Conservation (phyloP, 1,140 invertebrate genomes). For the Rhizoglyphus robini region DNA sequence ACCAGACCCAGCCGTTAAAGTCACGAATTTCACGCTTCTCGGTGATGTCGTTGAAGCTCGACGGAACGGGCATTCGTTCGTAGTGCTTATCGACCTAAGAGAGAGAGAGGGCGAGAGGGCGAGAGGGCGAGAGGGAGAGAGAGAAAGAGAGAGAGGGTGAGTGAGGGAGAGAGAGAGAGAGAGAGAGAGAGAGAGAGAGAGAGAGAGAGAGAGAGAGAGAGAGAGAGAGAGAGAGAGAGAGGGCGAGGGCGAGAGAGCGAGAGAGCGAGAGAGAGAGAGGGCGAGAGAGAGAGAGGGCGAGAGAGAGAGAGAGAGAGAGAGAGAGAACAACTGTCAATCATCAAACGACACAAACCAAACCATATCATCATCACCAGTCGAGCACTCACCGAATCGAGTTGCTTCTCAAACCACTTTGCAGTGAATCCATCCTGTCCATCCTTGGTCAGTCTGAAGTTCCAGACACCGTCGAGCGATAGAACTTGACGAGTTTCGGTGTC, state of each 20-base stretch:
- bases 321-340: not conserved
- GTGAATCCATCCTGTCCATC: too few relatives aligned
- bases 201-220: slow-evolving; percentile 8
- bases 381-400: too few relatives aligned
- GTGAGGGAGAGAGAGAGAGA: not conserved
- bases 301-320: slow-evolving; percentile 7
- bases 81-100: too few relatives aligned
- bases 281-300: slow-evolving; percentile 1
- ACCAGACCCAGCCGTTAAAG: too few relatives aligned
- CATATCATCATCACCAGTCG: not conserved
- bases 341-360: not conserved
- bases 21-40: too few relatives aligned
- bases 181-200: slow-evolving; percentile 2
- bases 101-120: not conserved
- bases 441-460: not conserved
- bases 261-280: slow-evolving; percentile 4
- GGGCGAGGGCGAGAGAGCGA: not conserved
- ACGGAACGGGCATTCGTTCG: too few relatives aligned
- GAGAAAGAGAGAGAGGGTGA: too few relatives aligned
- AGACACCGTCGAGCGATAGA: not conserved
- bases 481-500: not conserved
- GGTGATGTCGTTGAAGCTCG: too few relatives aligned
- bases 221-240: slow-evolving; percentile 8
- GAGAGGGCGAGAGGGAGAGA: not conserved
- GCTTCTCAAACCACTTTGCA: too few relatives aligned